phyloP scores from a whole-genome alignment of 2,113 vertebrate genomes.

The Taxidea taxus region DNA sequence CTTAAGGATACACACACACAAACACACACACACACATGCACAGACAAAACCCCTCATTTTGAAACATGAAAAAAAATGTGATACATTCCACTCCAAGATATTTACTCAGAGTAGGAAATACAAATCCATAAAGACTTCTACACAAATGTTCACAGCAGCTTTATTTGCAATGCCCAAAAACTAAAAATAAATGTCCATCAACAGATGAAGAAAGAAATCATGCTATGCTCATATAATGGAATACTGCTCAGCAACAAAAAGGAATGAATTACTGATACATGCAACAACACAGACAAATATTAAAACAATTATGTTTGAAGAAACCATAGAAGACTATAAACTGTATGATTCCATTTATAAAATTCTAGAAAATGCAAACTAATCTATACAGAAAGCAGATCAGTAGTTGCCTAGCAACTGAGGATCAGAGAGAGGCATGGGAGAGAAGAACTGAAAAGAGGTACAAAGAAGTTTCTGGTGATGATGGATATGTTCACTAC shows the following conservation, averaged over 20 bases:
- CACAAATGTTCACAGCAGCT: background rate
- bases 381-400: slow-evolving; percentile 18
- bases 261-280: background rate
- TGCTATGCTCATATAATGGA: background rate
- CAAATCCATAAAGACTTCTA: background rate
- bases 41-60: background rate
- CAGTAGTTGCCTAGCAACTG: background rate
- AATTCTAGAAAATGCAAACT: slow-evolving; percentile 16
- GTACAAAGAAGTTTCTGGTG: background rate
- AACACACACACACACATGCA: background rate
- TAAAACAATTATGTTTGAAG: background rate
- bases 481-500: background rate
- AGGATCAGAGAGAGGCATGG: background rate
- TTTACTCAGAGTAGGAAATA: background rate
- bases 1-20: background rate
- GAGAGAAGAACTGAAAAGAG: background rate
- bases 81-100: background rate
- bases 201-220: background rate
- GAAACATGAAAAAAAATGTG: background rate
- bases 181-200: background rate
- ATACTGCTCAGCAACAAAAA: background rate
- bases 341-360: background rate
- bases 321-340: background rate
- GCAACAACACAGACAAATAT: background rate
- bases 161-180: background rate